Percentiles rank a stretch among this genome's conserved stretches.
phyloP scores from a whole-genome alignment of 2,797 vertebrate species.

The Emys orbicularis region DNA sequence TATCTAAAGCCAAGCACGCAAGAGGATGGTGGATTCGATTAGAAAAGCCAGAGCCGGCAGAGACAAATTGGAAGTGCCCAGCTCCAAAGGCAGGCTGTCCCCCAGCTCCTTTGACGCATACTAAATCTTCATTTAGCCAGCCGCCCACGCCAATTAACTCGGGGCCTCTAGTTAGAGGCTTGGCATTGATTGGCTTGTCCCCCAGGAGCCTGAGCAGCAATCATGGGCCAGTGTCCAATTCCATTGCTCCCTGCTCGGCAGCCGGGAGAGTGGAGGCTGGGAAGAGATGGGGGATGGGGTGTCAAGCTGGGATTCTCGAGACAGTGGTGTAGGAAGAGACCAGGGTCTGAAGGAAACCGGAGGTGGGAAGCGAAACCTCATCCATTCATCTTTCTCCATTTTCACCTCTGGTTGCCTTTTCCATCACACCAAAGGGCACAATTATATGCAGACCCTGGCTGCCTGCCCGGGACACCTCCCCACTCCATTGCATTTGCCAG shows the following conservation, averaged over 20 bases:
- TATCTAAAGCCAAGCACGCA: rapidly evolving
- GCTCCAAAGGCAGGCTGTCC: background rate
- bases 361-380: background rate
- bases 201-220: rapidly evolving
- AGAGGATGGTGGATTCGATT: background rate
- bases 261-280: background rate
- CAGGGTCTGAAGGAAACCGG: background rate
- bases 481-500: background rate
- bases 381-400: background rate
- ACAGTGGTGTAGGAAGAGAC: background rate
- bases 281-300: background rate
- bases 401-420: background rate
- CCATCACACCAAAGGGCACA: background rate
- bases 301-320: background rate
- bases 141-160: conserved; percentile 32
- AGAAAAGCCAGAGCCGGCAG: background rate
- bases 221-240: background rate
- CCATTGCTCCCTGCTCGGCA: background rate
- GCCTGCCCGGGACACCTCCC: too few relatives aligned
- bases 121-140: conserved; percentile 1
- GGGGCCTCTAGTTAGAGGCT: background rate
- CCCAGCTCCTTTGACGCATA: background rate
- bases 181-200: background rate
- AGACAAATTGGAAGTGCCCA: conserved; percentile 9
- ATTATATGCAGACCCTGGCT: too few relatives aligned